Evolutionary conservation across 2,888 invertebrate genomes (phyloP).

Genomic region (Eupsilia transversa): DNA sequence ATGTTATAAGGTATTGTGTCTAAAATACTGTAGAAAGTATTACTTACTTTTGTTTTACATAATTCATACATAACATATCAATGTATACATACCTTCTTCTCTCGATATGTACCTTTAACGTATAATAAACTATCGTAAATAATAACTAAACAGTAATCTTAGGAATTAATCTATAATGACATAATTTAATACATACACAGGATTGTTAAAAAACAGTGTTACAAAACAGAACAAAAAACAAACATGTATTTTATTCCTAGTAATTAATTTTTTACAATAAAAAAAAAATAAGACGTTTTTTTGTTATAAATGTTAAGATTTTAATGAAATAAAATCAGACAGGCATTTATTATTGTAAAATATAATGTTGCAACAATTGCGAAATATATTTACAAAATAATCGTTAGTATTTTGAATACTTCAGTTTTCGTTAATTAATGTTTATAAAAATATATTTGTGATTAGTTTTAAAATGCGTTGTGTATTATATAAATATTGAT

Average conservation of each 20-base stretch:
- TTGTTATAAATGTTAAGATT: conserved; percentile 25
- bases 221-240: neutral
- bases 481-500: conserved; percentile 38
- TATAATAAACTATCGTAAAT: conserved; percentile 17
- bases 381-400: conserved; percentile 42
- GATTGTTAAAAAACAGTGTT: conserved; percentile 26
- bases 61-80: conserved; percentile 51
- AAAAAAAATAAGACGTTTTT: conserved; percentile 7
- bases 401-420: conserved; percentile 27
- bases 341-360: conserved; percentile 15
- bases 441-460: conserved; percentile 34
- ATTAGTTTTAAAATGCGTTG: conserved; percentile 54
- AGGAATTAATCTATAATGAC: neutral
- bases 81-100: conserved; percentile 40
- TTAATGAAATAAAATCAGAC: conserved; percentile 12
- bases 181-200: conserved; percentile 15
- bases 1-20: conserved; percentile 19
- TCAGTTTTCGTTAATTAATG: conserved; percentile 44
- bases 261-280: conserved; percentile 1
- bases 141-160: conserved; percentile 17
- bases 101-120: conserved; percentile 45
- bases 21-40: neutral
- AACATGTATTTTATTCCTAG: neutral
- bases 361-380: conserved; percentile 17
- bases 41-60: neutral